phyloP scores from a whole-genome alignment of 2,797 vertebrate genomes.

The Hipposideros larvatus region DNA sequence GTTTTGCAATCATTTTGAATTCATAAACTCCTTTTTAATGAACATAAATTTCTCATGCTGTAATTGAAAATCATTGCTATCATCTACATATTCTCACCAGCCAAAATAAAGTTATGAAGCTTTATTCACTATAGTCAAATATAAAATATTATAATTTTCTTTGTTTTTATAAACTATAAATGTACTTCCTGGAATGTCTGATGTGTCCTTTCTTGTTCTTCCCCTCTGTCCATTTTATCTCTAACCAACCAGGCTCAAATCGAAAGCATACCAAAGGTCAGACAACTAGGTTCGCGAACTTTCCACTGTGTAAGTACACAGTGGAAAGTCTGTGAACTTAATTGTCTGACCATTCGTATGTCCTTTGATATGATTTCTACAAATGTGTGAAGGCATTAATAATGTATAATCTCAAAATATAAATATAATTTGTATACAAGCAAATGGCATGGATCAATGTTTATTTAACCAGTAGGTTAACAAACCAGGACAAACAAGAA shows the following conservation, averaged over 20 bases:
- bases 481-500: neutral
- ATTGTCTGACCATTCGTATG: neutral
- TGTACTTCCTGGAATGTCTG: neutral
- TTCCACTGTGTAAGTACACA: too few species aligned
- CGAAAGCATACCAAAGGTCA: neutral
- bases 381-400: neutral
- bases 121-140: slow-evolving; percentile 38
- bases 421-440: neutral
- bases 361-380: slow-evolving; percentile 22
- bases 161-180: neutral
- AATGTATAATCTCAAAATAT: slow-evolving; percentile 7
- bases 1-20: slow-evolving; percentile 24
- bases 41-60: neutral
- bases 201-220: neutral
- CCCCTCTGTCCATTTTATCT: neutral
- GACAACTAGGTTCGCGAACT: too few species aligned
- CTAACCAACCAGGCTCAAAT: neutral
- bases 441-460: neutral
- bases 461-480: slow-evolving; percentile 20
- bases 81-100: neutral
- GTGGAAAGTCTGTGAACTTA: too few species aligned
- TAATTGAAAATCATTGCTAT: neutral
- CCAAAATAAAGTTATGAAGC: slow-evolving; percentile 22
- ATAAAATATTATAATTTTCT: slow-evolving; percentile 56
- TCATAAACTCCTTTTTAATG: neutral